A percentile compares a stretch with the other conserved stretches of the same genome.
phyloP scores from a whole-genome alignment of 2,797 vertebrate species.

The Tadarida brasiliensis region DNA sequence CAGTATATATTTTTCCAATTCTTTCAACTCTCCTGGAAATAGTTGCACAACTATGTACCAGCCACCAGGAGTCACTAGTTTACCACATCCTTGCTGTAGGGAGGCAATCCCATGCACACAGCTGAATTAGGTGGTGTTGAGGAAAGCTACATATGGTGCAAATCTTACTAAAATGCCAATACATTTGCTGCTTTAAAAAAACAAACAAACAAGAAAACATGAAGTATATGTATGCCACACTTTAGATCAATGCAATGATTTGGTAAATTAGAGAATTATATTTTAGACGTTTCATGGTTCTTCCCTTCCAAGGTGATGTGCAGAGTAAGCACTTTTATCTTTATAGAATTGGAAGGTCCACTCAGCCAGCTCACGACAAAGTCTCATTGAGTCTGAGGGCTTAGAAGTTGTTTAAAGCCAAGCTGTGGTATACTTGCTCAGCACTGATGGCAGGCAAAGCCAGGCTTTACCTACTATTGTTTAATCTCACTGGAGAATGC shows the following conservation, averaged over 20 bases:
- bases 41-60: neutral
- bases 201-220: neutral
- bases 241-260: conserved; percentile 39
- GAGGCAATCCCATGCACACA: neutral
- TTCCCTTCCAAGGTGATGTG: neutral
- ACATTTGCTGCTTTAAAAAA: neutral
- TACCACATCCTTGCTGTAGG: neutral
- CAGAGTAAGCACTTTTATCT: neutral
- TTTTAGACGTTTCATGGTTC: neutral
- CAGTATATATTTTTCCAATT: neutral
- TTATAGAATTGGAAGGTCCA: neutral
- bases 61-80: conserved; percentile 67
- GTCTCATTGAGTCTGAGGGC: neutral
- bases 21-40: neutral
- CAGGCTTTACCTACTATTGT: neutral
- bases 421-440: neutral
- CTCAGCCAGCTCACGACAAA: neutral
- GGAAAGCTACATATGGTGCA: neutral
- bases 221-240: neutral
- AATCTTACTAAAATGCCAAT: conserved; percentile 6
- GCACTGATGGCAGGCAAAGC: neutral
- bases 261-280: neutral
- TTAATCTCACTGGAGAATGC: neutral
- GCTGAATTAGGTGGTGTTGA: neutral
- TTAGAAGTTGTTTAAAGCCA: neutral